phyloP scores from a whole-genome alignment of 2,113 vertebrate species.

The Otolemur garnettii region DNA sequence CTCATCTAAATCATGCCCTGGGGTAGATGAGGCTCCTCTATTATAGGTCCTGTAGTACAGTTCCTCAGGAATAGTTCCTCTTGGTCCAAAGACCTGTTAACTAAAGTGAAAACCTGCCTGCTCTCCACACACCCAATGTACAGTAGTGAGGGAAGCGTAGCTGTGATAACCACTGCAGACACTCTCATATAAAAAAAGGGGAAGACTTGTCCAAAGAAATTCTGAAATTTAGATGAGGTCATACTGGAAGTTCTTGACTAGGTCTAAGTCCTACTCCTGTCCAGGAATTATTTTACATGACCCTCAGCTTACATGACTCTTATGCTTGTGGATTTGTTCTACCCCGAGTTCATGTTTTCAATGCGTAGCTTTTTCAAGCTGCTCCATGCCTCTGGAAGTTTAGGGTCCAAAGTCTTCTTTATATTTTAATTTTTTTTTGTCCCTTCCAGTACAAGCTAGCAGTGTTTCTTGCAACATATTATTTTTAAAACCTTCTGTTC shows the following conservation, averaged over 20 bases:
- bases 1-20: slow-evolving; percentile 18
- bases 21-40: background rate
- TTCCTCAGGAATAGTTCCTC: background rate
- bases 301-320: background rate
- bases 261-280: background rate
- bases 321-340: background rate
- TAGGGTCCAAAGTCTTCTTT: background rate
- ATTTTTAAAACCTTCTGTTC: background rate
- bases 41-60: background rate
- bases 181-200: background rate
- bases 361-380: background rate
- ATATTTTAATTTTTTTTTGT: background rate
- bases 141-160: background rate
- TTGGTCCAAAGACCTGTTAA: slow-evolving; percentile 2
- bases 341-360: background rate
- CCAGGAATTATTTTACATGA: background rate
- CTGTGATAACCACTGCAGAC: background rate
- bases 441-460: background rate
- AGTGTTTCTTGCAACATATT: background rate
- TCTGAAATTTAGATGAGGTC: background rate
- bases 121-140: background rate
- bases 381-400: background rate
- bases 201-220: background rate
- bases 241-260: background rate
- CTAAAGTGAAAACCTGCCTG: background rate